Percentiles rank a stretch among this genome's conserved stretches.
Evolutionary conservation across 2,888 invertebrate genomes (phyloP).

Genomic region (Tanypteryx hageni): DNA sequence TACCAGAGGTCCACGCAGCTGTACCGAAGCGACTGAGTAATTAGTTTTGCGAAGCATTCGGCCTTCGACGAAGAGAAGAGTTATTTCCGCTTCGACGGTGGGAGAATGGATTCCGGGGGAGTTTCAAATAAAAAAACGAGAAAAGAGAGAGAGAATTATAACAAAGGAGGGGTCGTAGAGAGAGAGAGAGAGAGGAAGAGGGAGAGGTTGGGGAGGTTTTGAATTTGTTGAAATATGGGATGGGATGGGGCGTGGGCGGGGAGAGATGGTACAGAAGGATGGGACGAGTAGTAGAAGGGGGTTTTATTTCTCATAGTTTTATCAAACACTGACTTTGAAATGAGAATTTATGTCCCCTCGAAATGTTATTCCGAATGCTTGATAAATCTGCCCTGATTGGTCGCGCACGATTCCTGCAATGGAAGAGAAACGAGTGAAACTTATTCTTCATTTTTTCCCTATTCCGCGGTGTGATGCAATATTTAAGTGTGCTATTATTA

Average conservation of each 20-base stretch:
- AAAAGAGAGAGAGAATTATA: conserved; percentile 35
- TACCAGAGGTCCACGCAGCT: conserved; percentile 61
- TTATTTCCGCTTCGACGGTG: conserved; percentile 59
- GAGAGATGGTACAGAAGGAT: neutral
- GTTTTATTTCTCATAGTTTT: conserved; percentile 25
- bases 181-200: neutral
- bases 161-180: conserved; percentile 10
- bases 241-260: neutral
- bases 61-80: conserved; percentile 59
- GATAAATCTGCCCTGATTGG: conserved; percentile 47
- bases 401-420: neutral
- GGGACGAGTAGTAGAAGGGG: neutral
- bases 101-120: conserved; percentile 48
- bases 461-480: neutral
- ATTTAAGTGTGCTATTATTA: neutral
- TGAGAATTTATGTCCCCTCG: conserved; percentile 22
- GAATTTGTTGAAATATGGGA: conserved; percentile 31
- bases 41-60: conserved; percentile 63
- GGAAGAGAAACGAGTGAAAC: neutral
- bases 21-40: conserved; percentile 59
- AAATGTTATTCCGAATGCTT: conserved; percentile 38
- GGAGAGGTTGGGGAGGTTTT: too few species aligned
- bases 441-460: neutral
- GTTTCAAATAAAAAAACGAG: conserved; percentile 37
- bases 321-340: conserved; percentile 22